phyloP scores from a whole-genome alignment of 64 coral and sea anemone species.

The Catalaphyllia jardinei region DNA sequence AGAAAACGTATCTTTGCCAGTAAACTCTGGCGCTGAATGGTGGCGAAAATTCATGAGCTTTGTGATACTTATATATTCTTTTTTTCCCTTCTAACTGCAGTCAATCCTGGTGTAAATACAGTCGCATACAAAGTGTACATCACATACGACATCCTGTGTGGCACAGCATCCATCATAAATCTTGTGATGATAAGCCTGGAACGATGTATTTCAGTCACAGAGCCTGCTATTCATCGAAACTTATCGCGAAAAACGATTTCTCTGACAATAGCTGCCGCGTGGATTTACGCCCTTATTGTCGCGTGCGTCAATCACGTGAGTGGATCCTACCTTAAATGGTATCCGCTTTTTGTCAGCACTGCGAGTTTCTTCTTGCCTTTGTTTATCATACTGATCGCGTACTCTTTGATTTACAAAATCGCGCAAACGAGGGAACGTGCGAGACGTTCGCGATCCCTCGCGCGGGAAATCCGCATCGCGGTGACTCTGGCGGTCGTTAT shows the following conservation, averaged over 20 bases:
- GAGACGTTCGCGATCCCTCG: conserved; percentile 61
- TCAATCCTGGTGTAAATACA: not conserved
- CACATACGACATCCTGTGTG: conserved; percentile 86
- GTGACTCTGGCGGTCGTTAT: conserved; percentile 94
- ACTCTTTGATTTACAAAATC: conserved; percentile 81
- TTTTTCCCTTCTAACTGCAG: not conserved
- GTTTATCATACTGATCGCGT: conserved; percentile 80
- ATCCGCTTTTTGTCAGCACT: conserved; percentile 70
- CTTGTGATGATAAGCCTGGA: conserved; percentile 94
- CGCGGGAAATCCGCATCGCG: conserved; percentile 87
- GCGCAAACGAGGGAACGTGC: conserved; percentile 67
- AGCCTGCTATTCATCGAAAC: conserved; percentile 88
- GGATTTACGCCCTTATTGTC: conserved; percentile 68
- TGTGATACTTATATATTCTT: not conserved
- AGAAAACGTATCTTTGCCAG: too few relatives aligned
- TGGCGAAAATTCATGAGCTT: too few relatives aligned
- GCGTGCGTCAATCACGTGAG: conserved; percentile 45
- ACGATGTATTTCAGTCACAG: conserved; percentile 86
- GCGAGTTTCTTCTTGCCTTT: conserved; percentile 84
- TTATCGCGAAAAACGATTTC: conserved; percentile 59
- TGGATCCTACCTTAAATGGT: conserved; percentile 58
- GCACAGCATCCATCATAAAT: conserved; percentile 89
- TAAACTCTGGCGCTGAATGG: too few relatives aligned
- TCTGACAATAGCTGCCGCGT: conserved; percentile 58
- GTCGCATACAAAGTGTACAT: conserved; percentile 80